Evolutionary conservation across 2,113 vertebrate species (phyloP).

Genomic region (Charadrius vociferus): DNA sequence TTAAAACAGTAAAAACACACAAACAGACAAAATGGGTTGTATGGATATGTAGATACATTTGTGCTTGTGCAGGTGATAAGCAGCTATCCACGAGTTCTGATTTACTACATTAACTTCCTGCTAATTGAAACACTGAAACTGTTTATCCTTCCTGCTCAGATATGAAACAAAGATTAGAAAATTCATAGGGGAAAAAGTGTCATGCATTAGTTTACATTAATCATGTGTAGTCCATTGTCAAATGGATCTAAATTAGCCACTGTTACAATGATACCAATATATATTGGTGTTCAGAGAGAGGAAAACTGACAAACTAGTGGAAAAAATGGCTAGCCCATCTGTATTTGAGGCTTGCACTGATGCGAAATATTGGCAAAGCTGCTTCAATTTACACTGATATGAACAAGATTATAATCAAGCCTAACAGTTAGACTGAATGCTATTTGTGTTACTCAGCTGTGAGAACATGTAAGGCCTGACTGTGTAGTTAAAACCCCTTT

Average conservation of each 20-base stretch:
- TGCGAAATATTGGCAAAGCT: not conserved
- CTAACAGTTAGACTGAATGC: not conserved
- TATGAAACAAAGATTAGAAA: not conserved
- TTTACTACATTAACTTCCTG: not conserved
- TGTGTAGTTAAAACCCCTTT: not conserved
- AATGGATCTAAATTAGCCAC: not conserved
- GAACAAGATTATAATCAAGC: not conserved
- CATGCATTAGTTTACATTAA: not conserved
- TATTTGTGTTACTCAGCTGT: not conserved
- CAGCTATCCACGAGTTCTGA: not conserved
- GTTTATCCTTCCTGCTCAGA: not conserved
- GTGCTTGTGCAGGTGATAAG: not conserved
- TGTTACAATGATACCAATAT: not conserved
- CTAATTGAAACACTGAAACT: not conserved
- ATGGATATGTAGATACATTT: not conserved
- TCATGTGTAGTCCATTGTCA: not conserved
- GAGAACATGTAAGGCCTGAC: not conserved
- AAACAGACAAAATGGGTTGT: not conserved
- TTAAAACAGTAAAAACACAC: not conserved
- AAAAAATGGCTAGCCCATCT: not conserved
- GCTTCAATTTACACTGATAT: slow-evolving; percentile 9
- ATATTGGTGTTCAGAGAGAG: not conserved
- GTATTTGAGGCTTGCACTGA: not conserved
- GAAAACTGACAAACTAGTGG: not conserved
- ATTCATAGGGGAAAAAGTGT: not conserved